Conservation (phyloP, 1,140 invertebrate species). For the Yoshiicerus persimilis region DNA sequence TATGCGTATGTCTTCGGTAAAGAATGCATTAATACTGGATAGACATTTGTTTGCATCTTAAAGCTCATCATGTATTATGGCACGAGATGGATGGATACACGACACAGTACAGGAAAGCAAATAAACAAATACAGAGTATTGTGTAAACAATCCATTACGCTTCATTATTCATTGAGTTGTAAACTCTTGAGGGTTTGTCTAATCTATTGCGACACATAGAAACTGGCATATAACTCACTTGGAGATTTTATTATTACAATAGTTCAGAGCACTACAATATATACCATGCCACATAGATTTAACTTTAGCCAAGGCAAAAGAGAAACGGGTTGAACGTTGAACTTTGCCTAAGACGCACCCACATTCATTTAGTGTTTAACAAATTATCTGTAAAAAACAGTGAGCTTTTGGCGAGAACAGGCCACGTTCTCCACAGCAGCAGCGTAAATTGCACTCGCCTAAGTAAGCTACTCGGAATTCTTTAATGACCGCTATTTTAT, state of each 20-base stretch:
- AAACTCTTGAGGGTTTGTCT: neutral
- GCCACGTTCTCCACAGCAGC: neutral
- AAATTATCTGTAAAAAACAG: constrained; percentile 6
- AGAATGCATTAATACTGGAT: neutral
- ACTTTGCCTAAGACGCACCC: neutral
- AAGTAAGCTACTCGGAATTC: neutral
- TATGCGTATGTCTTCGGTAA: neutral
- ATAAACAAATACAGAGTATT: neutral
- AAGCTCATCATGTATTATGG: neutral
- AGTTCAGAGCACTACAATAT: neutral
- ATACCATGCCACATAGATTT: neutral
- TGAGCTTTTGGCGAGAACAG: neutral
- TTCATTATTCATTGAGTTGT: neutral
- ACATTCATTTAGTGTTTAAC: constrained; percentile 9
- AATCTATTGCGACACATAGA: neutral
- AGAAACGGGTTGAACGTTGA: constrained; percentile 21
- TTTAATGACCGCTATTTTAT: neutral
- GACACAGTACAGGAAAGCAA: neutral
- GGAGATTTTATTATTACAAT: neutral
- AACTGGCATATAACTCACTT: neutral
- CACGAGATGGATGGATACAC: neutral
- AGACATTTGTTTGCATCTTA: neutral
- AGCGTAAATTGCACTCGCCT: neutral
- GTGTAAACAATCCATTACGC: constrained; percentile 8
- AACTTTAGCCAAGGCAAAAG: neutral